These are phyloP conservation scores for Narcine bancroftii DNA, from an alignment of 2,113 vertebrate genomes.

Conservation along the genomic window DNA sequence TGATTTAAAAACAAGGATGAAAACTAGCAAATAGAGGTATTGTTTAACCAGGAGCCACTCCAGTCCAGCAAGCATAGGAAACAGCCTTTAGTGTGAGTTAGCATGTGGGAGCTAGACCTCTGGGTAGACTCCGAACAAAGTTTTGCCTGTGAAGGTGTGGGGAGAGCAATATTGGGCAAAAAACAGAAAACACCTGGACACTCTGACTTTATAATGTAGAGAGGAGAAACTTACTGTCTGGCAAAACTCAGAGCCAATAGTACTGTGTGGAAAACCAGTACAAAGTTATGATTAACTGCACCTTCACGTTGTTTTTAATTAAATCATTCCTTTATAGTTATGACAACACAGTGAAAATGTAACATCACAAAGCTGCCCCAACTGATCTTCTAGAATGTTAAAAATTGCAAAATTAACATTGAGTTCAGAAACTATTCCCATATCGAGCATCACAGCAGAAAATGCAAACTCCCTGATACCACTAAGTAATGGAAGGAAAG, in stretches of 20 bases:
- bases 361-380: conserved; percentile 14
- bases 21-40: background rate
- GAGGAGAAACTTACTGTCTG: background rate
- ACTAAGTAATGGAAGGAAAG: background rate
- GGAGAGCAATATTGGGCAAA: background rate
- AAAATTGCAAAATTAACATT: background rate
- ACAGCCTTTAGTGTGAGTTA: background rate
- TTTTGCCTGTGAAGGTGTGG: background rate
- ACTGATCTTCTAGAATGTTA: conserved; percentile 14
- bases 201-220: background rate
- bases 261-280: background rate
- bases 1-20: background rate
- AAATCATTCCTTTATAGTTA: background rate
- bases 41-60: background rate
- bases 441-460: background rate
- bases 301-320: background rate
- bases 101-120: background rate
- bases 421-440: background rate
- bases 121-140: background rate
- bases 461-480: background rate
- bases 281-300: too few relatives aligned
- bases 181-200: background rate
- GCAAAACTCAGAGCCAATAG: background rate
- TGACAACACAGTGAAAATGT: conserved; percentile 4
- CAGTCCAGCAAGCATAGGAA: background rate